These are phyloP conservation scores for Dorcus parallelipipedus DNA, from an alignment of 2,888 invertebrate genomes.

Conservation along the genomic window DNA sequence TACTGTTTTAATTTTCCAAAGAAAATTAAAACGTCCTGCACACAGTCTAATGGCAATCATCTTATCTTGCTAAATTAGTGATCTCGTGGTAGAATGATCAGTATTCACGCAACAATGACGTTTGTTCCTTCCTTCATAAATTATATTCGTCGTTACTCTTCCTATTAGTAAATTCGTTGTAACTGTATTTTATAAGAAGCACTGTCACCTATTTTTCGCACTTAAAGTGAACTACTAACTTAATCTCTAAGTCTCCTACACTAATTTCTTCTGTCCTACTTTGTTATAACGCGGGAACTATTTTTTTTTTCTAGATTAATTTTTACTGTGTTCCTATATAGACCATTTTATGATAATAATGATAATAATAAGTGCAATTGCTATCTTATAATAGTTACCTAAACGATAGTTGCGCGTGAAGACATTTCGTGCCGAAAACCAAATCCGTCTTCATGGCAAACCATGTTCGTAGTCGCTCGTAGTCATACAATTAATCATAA, in stretches of 20 bases:
- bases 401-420: conserved; percentile 13
- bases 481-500: not conserved
- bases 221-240: not conserved
- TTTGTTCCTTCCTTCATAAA: not conserved
- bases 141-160: not conserved
- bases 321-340: conserved; percentile 32
- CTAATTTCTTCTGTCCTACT: not conserved
- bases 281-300: not conserved
- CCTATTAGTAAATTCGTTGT: not conserved
- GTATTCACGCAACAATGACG: not conserved
- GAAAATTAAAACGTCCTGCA: too few relatives aligned
- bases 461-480: not conserved
- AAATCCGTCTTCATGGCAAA: not conserved
- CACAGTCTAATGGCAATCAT: too few relatives aligned
- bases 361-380: conserved; percentile 29
- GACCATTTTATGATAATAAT: conserved; percentile 15
- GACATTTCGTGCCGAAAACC: not conserved
- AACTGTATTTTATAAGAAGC: not conserved
- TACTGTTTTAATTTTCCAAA: too few relatives aligned
- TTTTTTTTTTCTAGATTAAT: not conserved
- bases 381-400: conserved; percentile 31
- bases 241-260: not conserved
- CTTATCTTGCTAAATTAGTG: not conserved
- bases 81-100: conserved; percentile 2
- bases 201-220: not conserved